These are phyloP conservation scores for Chionoecetes opilio DNA, from an alignment of 1,140 invertebrate species.

Conservation along the genomic window DNA sequence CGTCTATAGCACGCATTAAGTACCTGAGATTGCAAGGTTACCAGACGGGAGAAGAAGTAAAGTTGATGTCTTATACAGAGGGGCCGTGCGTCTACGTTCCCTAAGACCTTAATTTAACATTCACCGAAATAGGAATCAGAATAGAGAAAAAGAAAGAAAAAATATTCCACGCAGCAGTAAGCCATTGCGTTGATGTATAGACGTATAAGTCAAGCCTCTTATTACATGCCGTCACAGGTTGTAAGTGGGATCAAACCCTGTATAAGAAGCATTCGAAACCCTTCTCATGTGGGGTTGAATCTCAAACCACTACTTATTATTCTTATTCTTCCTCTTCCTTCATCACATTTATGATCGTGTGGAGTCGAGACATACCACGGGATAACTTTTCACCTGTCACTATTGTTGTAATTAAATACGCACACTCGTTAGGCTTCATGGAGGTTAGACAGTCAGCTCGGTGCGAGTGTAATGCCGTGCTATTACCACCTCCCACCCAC, in stretches of 20 bases:
- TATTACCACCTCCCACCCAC: constrained; percentile 35
- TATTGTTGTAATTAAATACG: constrained; percentile 45
- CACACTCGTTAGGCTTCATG: constrained; percentile 39
- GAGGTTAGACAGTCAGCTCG: background rate
- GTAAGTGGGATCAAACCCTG: background rate
- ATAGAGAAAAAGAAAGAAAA: too few species aligned
- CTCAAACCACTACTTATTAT: background rate
- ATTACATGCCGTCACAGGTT: background rate
- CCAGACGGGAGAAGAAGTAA: background rate
- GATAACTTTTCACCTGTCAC: constrained; percentile 54
- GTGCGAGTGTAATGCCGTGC: constrained; percentile 37
- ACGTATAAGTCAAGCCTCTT: constrained; percentile 29
- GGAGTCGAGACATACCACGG: background rate
- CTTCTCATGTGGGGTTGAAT: background rate
- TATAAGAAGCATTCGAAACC: background rate
- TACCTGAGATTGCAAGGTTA: background rate
- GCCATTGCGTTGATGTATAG: background rate
- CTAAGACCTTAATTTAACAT: constrained; percentile 10
- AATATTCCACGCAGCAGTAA: constrained; percentile 6
- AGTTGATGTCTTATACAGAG: background rate
- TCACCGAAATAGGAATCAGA: background rate
- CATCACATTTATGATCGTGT: background rate
- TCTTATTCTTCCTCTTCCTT: background rate
- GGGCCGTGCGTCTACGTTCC: background rate
- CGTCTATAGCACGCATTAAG: constrained; percentile 2